These are phyloP conservation scores for Paelopatides confundens DNA, from an alignment of 53 echinoderm and acorn worm genomes.

Conservation along the genomic window DNA sequence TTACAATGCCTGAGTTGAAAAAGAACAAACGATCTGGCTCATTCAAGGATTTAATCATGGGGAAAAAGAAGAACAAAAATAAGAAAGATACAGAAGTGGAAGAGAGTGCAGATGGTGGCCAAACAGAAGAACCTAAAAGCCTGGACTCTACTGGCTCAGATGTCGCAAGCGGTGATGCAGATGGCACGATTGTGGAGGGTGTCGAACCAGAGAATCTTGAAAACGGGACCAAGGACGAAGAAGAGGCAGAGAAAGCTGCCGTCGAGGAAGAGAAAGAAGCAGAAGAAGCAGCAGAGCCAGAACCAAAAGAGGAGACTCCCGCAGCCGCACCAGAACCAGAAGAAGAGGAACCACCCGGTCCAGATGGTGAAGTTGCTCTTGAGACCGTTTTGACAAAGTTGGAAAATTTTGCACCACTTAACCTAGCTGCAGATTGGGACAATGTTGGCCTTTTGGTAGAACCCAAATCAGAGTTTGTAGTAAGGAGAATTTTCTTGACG, in stretches of 20 bases:
- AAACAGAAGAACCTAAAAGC: neutral
- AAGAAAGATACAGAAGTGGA: neutral
- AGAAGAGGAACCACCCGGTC: neutral
- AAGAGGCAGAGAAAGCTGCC: neutral
- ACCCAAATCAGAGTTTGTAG: constrained; percentile 78
- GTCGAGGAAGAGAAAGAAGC: neutral
- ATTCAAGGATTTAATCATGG: neutral
- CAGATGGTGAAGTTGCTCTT: constrained; percentile 61
- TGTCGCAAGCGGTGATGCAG: neutral
- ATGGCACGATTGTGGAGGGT: neutral
- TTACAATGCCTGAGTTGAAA: neutral
- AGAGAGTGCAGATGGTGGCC: neutral
- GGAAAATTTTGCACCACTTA: constrained; percentile 78
- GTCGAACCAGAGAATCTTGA: neutral
- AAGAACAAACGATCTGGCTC: neutral
- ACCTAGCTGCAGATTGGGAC: constrained; percentile 90
- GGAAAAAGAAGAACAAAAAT: constrained; percentile 2
- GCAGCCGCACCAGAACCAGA: neutral
- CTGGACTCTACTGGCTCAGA: neutral
- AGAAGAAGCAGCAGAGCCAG: no score
- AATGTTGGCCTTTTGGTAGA: constrained; percentile 94
- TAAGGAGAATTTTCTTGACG: constrained; percentile 78
- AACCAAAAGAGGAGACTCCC: neutral
- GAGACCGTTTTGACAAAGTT: constrained; percentile 63
- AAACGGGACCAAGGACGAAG: neutral